Base-by-base conservation (phyloP, 2,113 vertebrate genomes). In the Andinoacara biseriatus region DNA sequence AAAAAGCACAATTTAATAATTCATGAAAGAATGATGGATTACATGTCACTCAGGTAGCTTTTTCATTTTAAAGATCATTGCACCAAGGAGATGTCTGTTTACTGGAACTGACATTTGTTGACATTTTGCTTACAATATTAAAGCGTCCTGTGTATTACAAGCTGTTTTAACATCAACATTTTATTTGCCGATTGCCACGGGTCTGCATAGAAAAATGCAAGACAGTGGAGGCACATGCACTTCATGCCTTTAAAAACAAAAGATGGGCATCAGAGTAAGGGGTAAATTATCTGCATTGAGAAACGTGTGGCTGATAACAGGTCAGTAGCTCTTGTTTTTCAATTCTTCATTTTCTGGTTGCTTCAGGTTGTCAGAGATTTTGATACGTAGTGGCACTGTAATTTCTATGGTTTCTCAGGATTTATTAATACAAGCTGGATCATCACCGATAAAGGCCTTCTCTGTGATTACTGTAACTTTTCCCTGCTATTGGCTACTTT, bases 41-140 rank as follows among this genome's bases (percentile, higher is more conserved):
- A 31, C 26, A n/a, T 52, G 43, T 57, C 31, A 3, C 26, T 26
- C 40, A 60, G 43, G 33, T 77, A 81, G 52, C 17, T 58, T 58
- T 81, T 57, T 62, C 5, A 62, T 46, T 59, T 74, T 43, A 54
- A 43, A 74, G 63, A 63, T 56, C 29, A 59, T 59, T 10, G 17
- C 52, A 67, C 43, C 33, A 13, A 26, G 24, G 56, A 49, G 46
- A 10, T 10, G 3, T 62, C 67, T 26, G 61, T 82, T 81, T 10
- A 63, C 24, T 38, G 33, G 62, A 61, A 58, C 33, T 80, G 56
- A 75, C 63, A 60, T 67, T 84, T 82, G 76, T 67, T 85, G 80
- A 77, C 72, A 80, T 79, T 69, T 69, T 60, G 24, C 61, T 65
- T 20, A 59, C 56, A 46, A 59, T 31, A 60, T 80, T 60, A 38